phyloP scores from a whole-genome alignment of 2,888 invertebrate genomes.

The Drosophila planitibia region DNA sequence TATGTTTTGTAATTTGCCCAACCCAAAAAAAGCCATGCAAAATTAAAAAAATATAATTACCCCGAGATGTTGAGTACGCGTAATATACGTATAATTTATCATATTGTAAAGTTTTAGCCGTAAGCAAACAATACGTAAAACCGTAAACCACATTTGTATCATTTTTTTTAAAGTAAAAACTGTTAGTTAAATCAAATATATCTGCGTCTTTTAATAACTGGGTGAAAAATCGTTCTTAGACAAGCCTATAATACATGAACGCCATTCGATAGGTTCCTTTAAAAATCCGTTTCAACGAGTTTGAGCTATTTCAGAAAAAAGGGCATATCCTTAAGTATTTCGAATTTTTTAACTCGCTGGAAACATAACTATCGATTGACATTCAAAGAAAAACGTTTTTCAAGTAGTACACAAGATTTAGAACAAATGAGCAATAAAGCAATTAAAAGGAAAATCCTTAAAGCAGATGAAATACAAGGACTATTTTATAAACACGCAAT shows the following conservation, averaged over 20 bases:
- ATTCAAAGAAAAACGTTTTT: not conserved
- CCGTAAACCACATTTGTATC: not conserved
- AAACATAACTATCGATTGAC: not conserved
- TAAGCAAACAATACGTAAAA: constrained; percentile 11
- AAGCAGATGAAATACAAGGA: too few relatives aligned
- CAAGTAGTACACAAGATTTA: too few relatives aligned
- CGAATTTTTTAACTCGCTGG: not conserved
- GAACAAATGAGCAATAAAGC: too few relatives aligned
- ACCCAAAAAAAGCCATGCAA: constrained; percentile 49
- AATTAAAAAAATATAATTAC: not conserved
- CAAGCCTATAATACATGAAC: not conserved
- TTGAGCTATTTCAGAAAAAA: too few relatives aligned
- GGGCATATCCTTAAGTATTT: not conserved
- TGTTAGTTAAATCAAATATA: not conserved
- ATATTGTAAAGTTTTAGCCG: constrained; percentile 24
- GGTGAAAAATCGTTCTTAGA: not conserved
- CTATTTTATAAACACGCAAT: too few relatives aligned
- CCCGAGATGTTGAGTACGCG: constrained; percentile 12
- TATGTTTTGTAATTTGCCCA: constrained; percentile 28
- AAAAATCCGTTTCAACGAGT: not conserved
- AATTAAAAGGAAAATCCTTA: too few relatives aligned
- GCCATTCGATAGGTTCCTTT: not conserved
- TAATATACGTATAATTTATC: constrained; percentile 44
- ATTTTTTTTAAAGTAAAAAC: not conserved
- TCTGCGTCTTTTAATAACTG: not conserved